Base-by-base conservation (phyloP, 2,888 invertebrate species). In the Aspidiotus destructor region DNA sequence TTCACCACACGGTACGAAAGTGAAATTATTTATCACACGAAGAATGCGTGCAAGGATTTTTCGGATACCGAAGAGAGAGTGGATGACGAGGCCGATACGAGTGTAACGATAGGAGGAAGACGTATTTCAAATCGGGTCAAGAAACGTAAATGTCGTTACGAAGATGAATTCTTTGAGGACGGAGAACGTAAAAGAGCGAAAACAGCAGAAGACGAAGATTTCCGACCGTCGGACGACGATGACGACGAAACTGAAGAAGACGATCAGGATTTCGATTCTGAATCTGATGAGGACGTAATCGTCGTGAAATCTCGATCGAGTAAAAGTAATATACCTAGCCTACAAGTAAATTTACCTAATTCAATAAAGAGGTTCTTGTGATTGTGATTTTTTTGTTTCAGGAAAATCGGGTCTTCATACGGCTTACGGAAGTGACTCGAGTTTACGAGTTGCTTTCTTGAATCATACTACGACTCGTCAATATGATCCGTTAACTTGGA, bases 1-100 rank as follows among this genome's bases (percentile, higher is more conserved):
- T 67, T 48, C 52, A 67, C 28, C 40, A 67, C 67, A 28, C 58
- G 52, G 41, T 67, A 67, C 17, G 60, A 67, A 67, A 67, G 44
- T 16, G 67, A 58, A 52, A 67, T 67, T 8, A 67, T 67, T 48
- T 67, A 67, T 40, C 67, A 67, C 58, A 44, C 67, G 42, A 67
- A 67, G 41, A 67, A 60, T 9, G 28, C 44, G 17, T 67, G 67
- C 15, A 42, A 8, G 10, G 52, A 44, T n/a, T 13, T 13, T 9
- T 44, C 42, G 7, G 44, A 52, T 40, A 44, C 48, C n/a, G 57
- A 64, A 16, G 44, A 44, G n/a, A 64, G 17, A 7, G 9, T 41
- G 7, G 64, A 62, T 2, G 52, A 62, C 15, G 41, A 64, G 40
- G 0, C 28, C 8, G 17, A 15, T 17, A 3, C 16, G 13, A 28